Percentiles rank a stretch among this genome's conserved stretches.
Conservation (phyloP, 2,888 invertebrate genomes). For the Phymatocera aterrima region DNA sequence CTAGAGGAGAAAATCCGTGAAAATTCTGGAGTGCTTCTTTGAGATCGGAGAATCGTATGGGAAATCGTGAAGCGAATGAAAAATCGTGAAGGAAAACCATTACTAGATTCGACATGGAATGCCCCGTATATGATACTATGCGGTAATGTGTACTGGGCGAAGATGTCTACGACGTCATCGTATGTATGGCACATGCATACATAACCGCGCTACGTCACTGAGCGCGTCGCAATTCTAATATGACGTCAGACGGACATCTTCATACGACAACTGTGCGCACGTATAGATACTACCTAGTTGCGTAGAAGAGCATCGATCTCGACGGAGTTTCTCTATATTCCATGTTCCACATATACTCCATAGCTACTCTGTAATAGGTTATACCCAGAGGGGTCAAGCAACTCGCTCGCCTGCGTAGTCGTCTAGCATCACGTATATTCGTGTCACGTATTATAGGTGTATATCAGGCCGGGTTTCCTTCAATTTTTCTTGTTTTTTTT, state of each 20-base stretch:
- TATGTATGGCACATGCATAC: neutral
- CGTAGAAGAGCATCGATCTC: constrained; percentile 4
- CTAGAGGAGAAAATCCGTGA: too few species aligned
- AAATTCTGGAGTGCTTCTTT: too few species aligned
- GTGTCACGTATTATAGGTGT: too few species aligned
- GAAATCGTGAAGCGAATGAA: too few species aligned
- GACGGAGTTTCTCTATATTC: too few species aligned
- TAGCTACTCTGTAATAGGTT: neutral
- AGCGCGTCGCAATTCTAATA: neutral
- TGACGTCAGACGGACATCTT: neutral
- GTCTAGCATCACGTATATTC: neutral
- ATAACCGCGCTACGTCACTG: neutral
- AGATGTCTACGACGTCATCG: neutral
- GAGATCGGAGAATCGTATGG: too few species aligned
- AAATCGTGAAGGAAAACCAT: too few species aligned
- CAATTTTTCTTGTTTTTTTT: too few species aligned
- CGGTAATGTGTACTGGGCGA: neutral
- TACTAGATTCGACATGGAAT: too few species aligned
- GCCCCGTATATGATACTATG: neutral
- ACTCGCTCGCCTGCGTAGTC: neutral
- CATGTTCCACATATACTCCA: neutral
- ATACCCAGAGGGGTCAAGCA: neutral
- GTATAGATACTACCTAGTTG: neutral
- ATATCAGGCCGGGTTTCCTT: too few species aligned
- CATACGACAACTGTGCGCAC: too few species aligned